Evolutionary conservation across 2,113 vertebrate species (phyloP), one percentile per base, ranked within the genome.

Genomic region (Gavia stellata): DNA sequence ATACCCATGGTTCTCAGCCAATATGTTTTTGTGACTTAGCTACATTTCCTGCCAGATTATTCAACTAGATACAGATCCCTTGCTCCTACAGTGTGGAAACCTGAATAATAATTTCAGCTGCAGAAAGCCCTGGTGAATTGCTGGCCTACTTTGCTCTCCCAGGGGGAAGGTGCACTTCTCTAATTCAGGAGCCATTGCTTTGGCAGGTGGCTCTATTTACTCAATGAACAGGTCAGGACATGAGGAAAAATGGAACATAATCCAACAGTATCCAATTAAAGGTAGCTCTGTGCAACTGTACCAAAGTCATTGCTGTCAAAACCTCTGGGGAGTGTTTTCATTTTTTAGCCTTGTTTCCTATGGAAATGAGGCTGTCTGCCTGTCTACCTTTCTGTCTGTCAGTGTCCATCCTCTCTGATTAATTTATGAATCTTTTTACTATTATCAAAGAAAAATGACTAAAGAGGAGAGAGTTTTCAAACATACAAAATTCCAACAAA

Each of bases 191-290:
- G 89, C 87, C 87, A 56, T 92, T 92, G 92, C 94, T 94, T 92
- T 95, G 96, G 96, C 92, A 97, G 91, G 95, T 92, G 96, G 66
- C 93, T 97, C 73, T 96, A 92, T 95, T 95, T 97, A 77, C 87
- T 91, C 95, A 91, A 80, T 23, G 94, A 95, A 78, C 92, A 93
- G 95, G 96, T 96, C 96, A 92, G 89, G 78, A 92, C 78, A 73
- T 79, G 84, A 94, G 86, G 66, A 87, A 94, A 94, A 95, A 92
- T 26, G 90, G 95, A 95, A 90, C 81, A 73, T 88, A 90, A 97
- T 95, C 94, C 95, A 97, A 77, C 73, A 96, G 74, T 62, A 96
- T 94, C 88, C 94, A 95, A 91, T 97, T 91, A 97, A 97, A 94
- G 70, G 84, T 82, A 95, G 74, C 29, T 95, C 81, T 88, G 87